Evolutionary conservation across 2,888 invertebrate genomes (phyloP).

Genomic region (Tineola bisselliella): DNA sequence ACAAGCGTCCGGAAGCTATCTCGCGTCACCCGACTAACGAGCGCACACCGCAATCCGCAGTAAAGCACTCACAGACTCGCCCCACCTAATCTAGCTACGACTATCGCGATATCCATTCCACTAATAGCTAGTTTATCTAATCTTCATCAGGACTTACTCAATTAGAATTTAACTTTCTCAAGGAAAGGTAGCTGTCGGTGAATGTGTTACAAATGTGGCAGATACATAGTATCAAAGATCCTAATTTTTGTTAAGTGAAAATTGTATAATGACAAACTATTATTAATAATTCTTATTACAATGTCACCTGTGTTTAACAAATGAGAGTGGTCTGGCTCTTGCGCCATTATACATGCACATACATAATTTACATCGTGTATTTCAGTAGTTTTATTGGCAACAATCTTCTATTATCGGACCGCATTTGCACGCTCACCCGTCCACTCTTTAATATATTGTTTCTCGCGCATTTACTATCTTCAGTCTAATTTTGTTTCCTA

Average conservation of each 20-base stretch:
- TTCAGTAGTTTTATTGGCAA: conserved; percentile 46
- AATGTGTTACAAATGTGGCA: not conserved
- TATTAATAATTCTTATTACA: too few relatives aligned
- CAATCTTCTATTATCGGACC: conserved; percentile 43
- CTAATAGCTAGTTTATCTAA: conserved; percentile 6
- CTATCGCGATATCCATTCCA: not conserved
- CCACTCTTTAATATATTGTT: conserved; percentile 37
- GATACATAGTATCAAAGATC: too few relatives aligned
- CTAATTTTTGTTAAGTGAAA: too few relatives aligned
- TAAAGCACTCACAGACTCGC: conserved; percentile 4
- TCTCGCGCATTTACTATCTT: conserved; percentile 20
- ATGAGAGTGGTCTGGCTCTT: conserved; percentile 19
- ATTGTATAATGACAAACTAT: too few relatives aligned
- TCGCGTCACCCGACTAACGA: conserved; percentile 34
- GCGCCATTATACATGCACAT: conserved; percentile 25
- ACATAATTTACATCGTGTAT: conserved; percentile 45
- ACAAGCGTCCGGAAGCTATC: conserved; percentile 43
- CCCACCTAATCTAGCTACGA: conserved; percentile 9
- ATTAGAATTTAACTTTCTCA: not conserved
- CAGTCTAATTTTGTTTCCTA: conserved; percentile 19
- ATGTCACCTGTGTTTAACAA: conserved; percentile 17
- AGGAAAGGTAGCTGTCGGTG: not conserved
- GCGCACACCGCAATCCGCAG: conserved; percentile 20
- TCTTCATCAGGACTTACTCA: conserved; percentile 2
- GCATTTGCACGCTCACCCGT: conserved; percentile 42